Evolutionary conservation across 1,140 invertebrate species (phyloP).

Genomic region (Artemia franciscana): DNA sequence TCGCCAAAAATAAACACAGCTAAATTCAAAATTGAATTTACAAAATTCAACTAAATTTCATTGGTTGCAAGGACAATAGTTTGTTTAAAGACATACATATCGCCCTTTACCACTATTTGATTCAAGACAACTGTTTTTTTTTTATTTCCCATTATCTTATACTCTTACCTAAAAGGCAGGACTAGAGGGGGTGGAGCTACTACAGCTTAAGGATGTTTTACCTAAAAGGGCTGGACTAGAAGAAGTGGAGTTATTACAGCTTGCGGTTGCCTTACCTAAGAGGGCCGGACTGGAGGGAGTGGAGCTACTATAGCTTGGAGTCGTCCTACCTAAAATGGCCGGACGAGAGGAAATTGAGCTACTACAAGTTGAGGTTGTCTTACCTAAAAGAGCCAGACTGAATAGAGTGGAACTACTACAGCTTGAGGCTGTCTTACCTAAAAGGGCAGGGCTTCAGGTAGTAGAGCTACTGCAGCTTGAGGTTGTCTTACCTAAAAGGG

Average conservation of each 20-base stretch:
- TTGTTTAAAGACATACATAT: too few relatives aligned
- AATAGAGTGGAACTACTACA: slow-evolving; percentile 89
- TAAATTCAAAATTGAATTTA: too few relatives aligned
- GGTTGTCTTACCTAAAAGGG: too few relatives aligned
- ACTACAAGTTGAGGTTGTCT: slow-evolving; percentile 78
- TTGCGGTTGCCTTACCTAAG: slow-evolving; percentile 35
- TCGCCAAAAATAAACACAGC: too few relatives aligned
- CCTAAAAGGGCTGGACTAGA: slow-evolving; percentile 63
- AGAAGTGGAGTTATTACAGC: slow-evolving; percentile 84
- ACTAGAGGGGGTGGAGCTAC: too few relatives aligned
- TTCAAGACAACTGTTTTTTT: too few relatives aligned
- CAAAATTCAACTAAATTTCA: too few relatives aligned
- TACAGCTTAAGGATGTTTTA: too few relatives aligned
- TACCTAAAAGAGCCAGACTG: slow-evolving; percentile 51
- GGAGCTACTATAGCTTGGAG: slow-evolving; percentile 85
- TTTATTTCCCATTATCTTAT: too few relatives aligned
- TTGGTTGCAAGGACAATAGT: too few relatives aligned
- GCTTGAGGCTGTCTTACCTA: slow-evolving; percentile 54
- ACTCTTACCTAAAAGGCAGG: too few relatives aligned
- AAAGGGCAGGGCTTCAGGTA: slow-evolving; percentile 70
- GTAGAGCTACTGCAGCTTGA: slow-evolving; percentile 90
- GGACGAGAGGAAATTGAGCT: slow-evolving; percentile 87
- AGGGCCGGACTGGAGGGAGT: slow-evolving; percentile 81
- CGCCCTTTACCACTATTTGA: too few relatives aligned
- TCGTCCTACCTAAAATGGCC: slow-evolving; percentile 44